Evolutionary conservation across 1,140 invertebrate species (phyloP).

Genomic region (Diorhabda carinulata): DNA sequence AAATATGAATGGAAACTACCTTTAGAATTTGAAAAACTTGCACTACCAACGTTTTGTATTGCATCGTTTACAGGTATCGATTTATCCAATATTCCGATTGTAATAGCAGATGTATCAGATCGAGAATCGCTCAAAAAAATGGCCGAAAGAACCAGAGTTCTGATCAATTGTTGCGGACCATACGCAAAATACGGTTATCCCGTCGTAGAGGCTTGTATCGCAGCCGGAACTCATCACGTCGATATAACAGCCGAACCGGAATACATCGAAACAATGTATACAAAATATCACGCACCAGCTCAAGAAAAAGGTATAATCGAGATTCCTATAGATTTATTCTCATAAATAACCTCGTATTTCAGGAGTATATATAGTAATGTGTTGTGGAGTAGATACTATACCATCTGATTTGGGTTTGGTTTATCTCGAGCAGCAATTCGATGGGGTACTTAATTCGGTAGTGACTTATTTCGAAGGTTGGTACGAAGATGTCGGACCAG

Average conservation of each 20-base stretch:
- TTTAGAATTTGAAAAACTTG: no score
- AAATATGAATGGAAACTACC: no score
- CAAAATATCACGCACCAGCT: constrained; percentile 74
- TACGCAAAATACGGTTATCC: constrained; percentile 85
- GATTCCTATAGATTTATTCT: not conserved
- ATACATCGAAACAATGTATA: constrained; percentile 81
- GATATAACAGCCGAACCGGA: constrained; percentile 88
- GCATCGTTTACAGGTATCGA: constrained; percentile 50
- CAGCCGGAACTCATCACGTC: constrained; percentile 75
- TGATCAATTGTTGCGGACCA: constrained; percentile 86
- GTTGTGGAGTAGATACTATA: constrained; percentile 87
- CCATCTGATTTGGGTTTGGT: constrained; percentile 80
- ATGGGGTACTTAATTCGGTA: constrained; percentile 69
- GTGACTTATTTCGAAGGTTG: constrained; percentile 63
- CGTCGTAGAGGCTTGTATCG: constrained; percentile 85
- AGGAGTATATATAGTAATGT: constrained; percentile 76
- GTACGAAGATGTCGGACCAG: constrained; percentile 40
- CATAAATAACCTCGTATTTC: not conserved
- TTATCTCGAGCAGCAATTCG: constrained; percentile 69
- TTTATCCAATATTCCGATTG: constrained; percentile 58
- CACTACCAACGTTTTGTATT: no score
- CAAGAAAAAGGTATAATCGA: constrained; percentile 54
- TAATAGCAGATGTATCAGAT: constrained; percentile 75
- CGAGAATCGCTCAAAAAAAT: constrained; percentile 68
- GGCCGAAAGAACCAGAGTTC: constrained; percentile 65